Evolutionary conservation across 2,113 vertebrate genomes (phyloP), one percentile per base, ranked within the genome.

Genomic region (Malurus alboscapulatus): DNA sequence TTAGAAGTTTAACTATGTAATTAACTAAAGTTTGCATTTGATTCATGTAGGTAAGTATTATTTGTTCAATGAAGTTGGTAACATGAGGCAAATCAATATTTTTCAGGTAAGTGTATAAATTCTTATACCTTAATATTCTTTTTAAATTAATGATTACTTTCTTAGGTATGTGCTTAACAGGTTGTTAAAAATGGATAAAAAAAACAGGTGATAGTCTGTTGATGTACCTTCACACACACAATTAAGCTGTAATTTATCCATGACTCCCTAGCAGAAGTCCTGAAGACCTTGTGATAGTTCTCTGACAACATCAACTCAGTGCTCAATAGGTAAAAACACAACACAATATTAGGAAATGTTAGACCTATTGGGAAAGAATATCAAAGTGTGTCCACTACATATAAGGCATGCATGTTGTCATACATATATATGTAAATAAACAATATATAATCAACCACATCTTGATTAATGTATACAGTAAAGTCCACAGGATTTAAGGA

Each of bases 321-420:
- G 45, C 7, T 85, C n/a, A 61, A 15, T 8, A 69, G 30, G 50
- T 50, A 26, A 88, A 94, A 92, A 79, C 18, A 14, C 15, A 53
- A 14, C 36, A 7, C 27, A 45, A 17, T 30, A 1, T 68, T 73
- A 76, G 16, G 27, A 84, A 81, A 89, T 54, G 12, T 14, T 61
- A 30, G 16, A 40, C 10, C 30, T 80, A 21, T 4, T 61, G 14
- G 34, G 54, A 88, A 94, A 68, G 9, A 26, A 32, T 9, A 54
- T 44, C 0, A 0, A 6, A 10, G 22, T 79, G 18, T 15, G 25
- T 59, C 13, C 4, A 17, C 7, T 10, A 27, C 22, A 38, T 17
- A 25, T 7, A 53, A 66, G 17, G 5, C 17, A 54, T 24, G n/a
- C 24, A n/a, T 53, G 14, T 50, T 40, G 5, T 32, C 55, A 12